Evolutionary conservation across 2,113 vertebrate genomes (phyloP).

Genomic region (Malurus melanocephalus): DNA sequence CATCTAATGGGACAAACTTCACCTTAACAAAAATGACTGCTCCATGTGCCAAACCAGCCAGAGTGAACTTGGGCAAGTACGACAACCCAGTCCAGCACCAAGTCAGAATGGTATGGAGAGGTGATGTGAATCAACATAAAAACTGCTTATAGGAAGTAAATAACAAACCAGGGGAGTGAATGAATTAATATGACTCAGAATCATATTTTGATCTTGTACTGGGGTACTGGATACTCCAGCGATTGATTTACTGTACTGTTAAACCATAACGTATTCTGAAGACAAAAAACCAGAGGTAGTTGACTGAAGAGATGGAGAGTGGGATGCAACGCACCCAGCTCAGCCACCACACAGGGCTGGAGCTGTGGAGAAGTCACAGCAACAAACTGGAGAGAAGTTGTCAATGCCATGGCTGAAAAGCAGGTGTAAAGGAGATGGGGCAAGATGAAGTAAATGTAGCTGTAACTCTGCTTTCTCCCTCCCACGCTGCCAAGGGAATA

Average conservation of each 20-base stretch:
- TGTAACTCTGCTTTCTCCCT: not conserved
- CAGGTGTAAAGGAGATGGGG: not conserved
- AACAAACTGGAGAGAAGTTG: not conserved
- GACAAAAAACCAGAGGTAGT: not conserved
- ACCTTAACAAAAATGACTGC: not conserved
- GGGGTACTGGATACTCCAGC: not conserved
- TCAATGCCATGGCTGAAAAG: rapidly evolving
- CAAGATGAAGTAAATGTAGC: not conserved
- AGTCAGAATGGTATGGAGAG: not conserved
- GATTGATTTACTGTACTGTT: not conserved
- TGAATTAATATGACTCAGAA: not conserved
- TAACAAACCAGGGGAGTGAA: not conserved
- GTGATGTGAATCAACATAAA: not conserved
- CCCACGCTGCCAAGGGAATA: not conserved
- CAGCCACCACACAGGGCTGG: rapidly evolving
- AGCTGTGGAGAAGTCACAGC: not conserved
- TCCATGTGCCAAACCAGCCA: not conserved
- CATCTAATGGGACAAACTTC: not conserved
- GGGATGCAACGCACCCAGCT: rapidly evolving
- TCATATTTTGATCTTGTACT: not conserved
- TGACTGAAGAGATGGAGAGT: not conserved
- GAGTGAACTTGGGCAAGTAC: not conserved
- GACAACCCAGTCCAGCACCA: not conserved
- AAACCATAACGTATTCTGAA: not conserved
- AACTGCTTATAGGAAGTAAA: not conserved